phyloP scores from a whole-genome alignment of 2,888 invertebrate genomes.

The Lepidonotus clava region DNA sequence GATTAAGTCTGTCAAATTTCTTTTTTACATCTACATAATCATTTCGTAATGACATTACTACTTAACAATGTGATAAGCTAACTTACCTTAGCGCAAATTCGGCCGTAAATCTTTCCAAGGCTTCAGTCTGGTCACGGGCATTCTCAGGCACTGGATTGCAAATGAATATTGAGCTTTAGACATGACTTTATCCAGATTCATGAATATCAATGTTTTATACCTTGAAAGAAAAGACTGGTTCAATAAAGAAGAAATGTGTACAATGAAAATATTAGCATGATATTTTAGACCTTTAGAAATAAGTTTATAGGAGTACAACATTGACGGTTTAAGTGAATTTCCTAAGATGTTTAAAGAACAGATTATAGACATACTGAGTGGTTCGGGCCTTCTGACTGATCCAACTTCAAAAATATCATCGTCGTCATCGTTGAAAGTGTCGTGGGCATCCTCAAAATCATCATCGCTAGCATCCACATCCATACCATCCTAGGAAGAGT shows the following conservation, averaged over 20 bases:
- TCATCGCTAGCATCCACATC: slow-evolving; percentile 80
- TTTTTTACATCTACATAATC: too few species aligned
- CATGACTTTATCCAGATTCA: too few species aligned
- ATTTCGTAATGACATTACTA: too few species aligned
- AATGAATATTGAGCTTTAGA: too few species aligned
- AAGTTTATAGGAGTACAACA: neutral
- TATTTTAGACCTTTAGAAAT: too few species aligned
- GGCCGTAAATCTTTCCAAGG: slow-evolving; percentile 91
- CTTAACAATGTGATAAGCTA: too few species aligned
- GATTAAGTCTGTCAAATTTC: too few species aligned
- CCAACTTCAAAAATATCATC: slow-evolving; percentile 81
- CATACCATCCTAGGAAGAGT: slow-evolving; percentile 21
- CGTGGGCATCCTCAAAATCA: slow-evolving; percentile 92
- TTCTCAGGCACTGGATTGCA: slow-evolving; percentile 90
- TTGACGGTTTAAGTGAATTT: neutral
- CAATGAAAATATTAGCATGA: too few species aligned
- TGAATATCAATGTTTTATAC: too few species aligned
- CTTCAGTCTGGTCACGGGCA: slow-evolving; percentile 91
- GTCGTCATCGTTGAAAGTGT: slow-evolving; percentile 91
- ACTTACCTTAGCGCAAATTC: slow-evolving; percentile 87
- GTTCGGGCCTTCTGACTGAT: slow-evolving; percentile 45
- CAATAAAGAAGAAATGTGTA: too few species aligned
- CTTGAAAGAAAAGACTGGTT: too few species aligned
- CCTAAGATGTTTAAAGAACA: neutral
- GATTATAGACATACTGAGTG: slow-evolving; percentile 60